Percentiles rank a stretch among this genome's conserved stretches.
Conservation (phyloP, 2,797 vertebrate genomes). For the Phataginus tricuspis region DNA sequence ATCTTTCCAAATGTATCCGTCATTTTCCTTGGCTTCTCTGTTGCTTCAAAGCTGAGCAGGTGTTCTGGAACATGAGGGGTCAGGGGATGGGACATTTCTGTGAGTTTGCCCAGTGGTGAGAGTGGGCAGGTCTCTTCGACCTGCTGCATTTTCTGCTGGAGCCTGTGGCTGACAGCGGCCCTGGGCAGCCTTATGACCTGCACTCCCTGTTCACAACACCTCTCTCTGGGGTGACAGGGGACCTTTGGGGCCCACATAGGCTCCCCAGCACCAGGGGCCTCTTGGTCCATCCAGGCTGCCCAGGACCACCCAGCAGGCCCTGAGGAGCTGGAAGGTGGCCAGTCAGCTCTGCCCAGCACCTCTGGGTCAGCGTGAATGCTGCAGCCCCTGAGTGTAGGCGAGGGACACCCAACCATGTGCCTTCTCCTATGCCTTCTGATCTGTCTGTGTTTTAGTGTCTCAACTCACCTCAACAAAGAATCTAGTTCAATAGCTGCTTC, state of each 20-base stretch:
- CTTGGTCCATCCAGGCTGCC: neutral
- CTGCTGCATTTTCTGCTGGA: neutral
- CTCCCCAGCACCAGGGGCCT: fast-evolving
- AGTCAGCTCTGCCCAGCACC: neutral
- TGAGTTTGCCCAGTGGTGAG: neutral
- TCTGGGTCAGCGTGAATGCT: neutral
- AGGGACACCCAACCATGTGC: neutral
- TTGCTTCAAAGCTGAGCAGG: neutral
- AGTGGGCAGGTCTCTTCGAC: neutral
- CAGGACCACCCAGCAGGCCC: fast-evolving
- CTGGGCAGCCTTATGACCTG: neutral
- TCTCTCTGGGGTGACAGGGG: neutral
- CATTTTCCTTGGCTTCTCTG: neutral
- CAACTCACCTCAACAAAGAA: neutral
- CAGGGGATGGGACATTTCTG: fast-evolving
- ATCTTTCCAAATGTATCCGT: fast-evolving
- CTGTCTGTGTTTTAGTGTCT: neutral
- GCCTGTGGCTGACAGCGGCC: neutral
- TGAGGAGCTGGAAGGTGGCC: neutral
- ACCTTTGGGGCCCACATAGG: neutral
- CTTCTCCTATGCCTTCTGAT: fast-evolving
- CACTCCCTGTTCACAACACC: neutral
- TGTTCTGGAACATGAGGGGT: too few species aligned
- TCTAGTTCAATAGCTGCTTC: neutral
- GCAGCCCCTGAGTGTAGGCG: neutral